Evolutionary conservation across 2,888 invertebrate species (phyloP).

Genomic region (Tricholauxania praeusta): DNA sequence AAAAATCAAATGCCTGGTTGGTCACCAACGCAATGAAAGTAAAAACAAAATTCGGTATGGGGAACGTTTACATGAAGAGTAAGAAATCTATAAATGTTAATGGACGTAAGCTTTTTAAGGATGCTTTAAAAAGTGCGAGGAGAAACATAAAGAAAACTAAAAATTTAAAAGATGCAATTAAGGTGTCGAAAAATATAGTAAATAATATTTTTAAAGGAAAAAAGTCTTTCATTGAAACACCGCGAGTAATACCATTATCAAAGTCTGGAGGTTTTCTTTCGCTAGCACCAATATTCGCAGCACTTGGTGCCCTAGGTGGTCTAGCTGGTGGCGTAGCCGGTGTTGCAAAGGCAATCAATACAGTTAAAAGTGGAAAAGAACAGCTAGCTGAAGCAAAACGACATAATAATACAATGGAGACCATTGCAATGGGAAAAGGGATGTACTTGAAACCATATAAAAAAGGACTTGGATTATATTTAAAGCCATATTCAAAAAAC

Average conservation of each 20-base stretch:
- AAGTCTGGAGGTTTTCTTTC: conserved; percentile 58
- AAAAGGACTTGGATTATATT: conserved; percentile 40
- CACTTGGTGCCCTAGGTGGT: conserved; percentile 45
- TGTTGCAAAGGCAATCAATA: conserved; percentile 56
- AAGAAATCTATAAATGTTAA: conserved; percentile 15
- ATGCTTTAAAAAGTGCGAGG: conserved; percentile 31
- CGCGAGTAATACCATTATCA: conserved; percentile 56
- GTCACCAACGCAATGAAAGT: conserved; percentile 43
- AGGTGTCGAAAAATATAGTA: too few relatives aligned
- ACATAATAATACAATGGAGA: too few relatives aligned
- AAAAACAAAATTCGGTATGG: conserved; percentile 44
- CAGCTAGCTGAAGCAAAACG: conserved; percentile 54
- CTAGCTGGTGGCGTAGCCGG: conserved; percentile 57
- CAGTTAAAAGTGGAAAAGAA: conserved; percentile 53
- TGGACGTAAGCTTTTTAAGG: conserved; percentile 29
- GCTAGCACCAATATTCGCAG: conserved; percentile 59
- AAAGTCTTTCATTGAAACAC: conserved; percentile 37
- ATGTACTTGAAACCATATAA: conserved; percentile 53
- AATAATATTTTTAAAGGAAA: conserved; percentile 11
- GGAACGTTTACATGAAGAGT: conserved; percentile 24
- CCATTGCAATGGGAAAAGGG: conserved; percentile 50
- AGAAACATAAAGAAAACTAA: conserved; percentile 30
- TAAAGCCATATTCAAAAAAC: conserved; percentile 48
- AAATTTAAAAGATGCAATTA: conserved; percentile 34
- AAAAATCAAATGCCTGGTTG: conserved; percentile 36